Percentiles rank a stretch among this genome's conserved stretches.
These are phyloP conservation scores for Chaetogeoica ovagalla DNA, from an alignment of 2,888 invertebrate species.

Conservation along the genomic window DNA sequence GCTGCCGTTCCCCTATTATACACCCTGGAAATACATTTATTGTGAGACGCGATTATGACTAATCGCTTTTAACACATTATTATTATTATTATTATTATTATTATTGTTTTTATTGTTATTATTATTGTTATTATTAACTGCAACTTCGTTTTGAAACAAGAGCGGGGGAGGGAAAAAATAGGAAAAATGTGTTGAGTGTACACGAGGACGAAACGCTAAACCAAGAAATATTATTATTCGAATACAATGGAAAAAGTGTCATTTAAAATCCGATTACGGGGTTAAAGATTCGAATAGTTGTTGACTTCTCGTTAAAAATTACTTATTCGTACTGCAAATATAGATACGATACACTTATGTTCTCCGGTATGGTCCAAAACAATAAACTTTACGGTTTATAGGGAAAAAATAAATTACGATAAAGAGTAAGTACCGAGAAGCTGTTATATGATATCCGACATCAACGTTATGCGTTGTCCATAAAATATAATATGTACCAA, in stretches of 20 bases:
- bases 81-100: too few species aligned
- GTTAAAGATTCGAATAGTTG: not conserved
- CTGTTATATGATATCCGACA: too few species aligned
- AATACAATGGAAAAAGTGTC: not conserved
- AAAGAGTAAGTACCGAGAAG: too few species aligned
- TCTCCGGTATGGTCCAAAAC: not conserved
- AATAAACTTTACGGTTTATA: not conserved
- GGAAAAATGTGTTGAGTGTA: not conserved
- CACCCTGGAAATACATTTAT: not conserved
- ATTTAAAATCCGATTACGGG: not conserved
- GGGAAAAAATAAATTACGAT: too few species aligned
- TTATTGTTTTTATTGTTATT: too few species aligned
- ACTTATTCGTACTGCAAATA: not conserved
- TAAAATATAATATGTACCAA: not conserved
- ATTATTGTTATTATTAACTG: too few species aligned
- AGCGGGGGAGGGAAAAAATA: not conserved
- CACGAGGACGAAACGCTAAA: not conserved
- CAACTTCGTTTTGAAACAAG: not conserved
- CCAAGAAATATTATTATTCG: not conserved
- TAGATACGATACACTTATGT: too few species aligned
- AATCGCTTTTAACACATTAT: conserved; percentile 1
- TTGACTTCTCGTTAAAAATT: not conserved
- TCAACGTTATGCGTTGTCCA: not conserved
- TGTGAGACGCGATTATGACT: conserved; percentile 25
- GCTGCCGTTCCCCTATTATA: not conserved